Conservation (phyloP, 2,888 invertebrate species). For the Balanococcus diminutus region DNA sequence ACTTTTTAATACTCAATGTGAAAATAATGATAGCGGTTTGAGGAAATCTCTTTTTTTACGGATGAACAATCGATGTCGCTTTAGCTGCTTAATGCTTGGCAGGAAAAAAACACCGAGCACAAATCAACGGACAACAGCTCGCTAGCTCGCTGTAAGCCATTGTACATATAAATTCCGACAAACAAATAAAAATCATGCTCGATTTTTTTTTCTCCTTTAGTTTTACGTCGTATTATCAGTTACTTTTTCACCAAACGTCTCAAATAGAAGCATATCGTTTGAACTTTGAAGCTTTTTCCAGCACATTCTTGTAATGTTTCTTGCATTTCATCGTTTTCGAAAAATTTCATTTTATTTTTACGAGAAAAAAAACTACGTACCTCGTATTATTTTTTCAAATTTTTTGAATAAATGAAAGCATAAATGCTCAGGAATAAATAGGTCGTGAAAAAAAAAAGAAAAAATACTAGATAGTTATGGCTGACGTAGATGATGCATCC, state of each 20-base stretch:
- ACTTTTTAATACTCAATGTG: background rate
- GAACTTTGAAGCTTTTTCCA: background rate
- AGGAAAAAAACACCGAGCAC: background rate
- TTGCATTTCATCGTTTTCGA: background rate
- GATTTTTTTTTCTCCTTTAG: background rate
- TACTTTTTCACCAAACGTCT: background rate
- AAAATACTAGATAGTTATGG: too few relatives aligned
- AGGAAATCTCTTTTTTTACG: background rate
- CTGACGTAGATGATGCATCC: too few relatives aligned
- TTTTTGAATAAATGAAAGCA: background rate
- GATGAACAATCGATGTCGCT: background rate
- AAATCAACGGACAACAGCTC: conserved; percentile 2
- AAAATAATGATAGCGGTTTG: background rate
- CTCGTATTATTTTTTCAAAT: background rate
- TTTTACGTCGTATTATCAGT: background rate
- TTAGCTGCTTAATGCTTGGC: background rate
- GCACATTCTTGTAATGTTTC: background rate
- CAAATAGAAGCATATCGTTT: background rate
- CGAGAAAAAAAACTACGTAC: background rate
- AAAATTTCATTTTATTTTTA: background rate
- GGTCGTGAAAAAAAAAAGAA: too few relatives aligned
- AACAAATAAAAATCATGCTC: conserved; percentile 4
- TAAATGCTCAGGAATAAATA: too few relatives aligned
- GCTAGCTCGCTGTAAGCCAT: background rate
- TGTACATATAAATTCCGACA: background rate